Evolutionary conservation across 2,888 invertebrate species (phyloP).

Genomic region (Apotomis capreana): DNA sequence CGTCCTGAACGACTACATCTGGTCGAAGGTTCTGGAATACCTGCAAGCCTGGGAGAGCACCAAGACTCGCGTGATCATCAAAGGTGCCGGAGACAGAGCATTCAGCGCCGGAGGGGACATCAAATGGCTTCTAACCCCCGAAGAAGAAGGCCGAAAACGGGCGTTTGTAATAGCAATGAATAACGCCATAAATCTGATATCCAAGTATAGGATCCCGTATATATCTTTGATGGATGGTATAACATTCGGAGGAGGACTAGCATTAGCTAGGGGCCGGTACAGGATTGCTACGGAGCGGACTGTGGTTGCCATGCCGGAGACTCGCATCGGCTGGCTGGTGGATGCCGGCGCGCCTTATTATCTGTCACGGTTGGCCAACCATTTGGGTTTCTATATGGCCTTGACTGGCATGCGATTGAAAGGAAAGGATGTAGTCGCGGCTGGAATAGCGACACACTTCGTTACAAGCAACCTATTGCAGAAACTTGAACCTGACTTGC

Average conservation of each 20-base stretch:
- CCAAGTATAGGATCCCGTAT: conserved; percentile 90
- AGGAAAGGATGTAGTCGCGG: conserved; percentile 88
- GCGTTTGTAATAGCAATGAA: conserved; percentile 91
- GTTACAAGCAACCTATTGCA: conserved; percentile 81
- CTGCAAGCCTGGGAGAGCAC: conserved; percentile 87
- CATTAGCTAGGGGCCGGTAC: conserved; percentile 92
- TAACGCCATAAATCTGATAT: conserved; percentile 52
- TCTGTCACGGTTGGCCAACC: conserved; percentile 88
- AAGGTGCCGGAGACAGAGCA: conserved; percentile 88
- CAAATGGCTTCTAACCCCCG: conserved; percentile 81
- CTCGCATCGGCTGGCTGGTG: conserved; percentile 94
- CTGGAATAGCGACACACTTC: conserved; percentile 94
- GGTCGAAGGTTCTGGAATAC: conserved; percentile 85
- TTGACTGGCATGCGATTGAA: conserved; percentile 84
- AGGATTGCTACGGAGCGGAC: conserved; percentile 94
- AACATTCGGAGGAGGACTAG: conserved; percentile 97
- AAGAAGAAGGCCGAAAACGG: conserved; percentile 77
- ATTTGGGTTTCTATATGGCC: conserved; percentile 91
- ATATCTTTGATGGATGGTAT: conserved; percentile 94
- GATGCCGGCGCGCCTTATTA: conserved; percentile 95
- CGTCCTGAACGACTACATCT: conserved; percentile 87
- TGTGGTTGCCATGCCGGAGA: conserved; percentile 97
- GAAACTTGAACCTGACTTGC: conserved; percentile 80
- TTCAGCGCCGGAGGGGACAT: conserved; percentile 98
- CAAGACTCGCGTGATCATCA: conserved; percentile 84